phyloP scores from a whole-genome alignment of 2,113 vertebrate genomes.

The Sebastes fasciatus region DNA sequence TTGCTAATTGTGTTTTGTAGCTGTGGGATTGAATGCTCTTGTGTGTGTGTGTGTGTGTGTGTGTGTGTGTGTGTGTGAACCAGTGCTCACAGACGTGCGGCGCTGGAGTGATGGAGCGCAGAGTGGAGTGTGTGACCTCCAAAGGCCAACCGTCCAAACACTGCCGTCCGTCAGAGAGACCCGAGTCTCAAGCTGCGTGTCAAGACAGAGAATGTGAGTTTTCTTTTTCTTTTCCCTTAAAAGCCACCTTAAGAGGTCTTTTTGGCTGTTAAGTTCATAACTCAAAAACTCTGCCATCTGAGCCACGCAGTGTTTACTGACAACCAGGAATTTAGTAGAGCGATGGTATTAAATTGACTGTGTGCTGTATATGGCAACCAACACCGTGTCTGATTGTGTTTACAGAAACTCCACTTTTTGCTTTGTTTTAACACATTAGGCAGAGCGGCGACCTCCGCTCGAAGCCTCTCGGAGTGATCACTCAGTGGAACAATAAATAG shows the following conservation, averaged over 20 bases:
- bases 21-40: constrained; percentile 11
- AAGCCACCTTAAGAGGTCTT: not conserved
- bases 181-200: constrained; percentile 87
- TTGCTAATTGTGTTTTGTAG: constrained; percentile 10
- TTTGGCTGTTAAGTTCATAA: not conserved
- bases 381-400: constrained; percentile 67
- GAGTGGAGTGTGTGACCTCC: constrained; percentile 87
- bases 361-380: constrained; percentile 49
- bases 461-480: constrained; percentile 52
- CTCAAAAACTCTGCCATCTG: not conserved
- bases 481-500: constrained; percentile 66
- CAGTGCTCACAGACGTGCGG: constrained; percentile 96
- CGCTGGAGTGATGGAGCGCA: constrained; percentile 87
- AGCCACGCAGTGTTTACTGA: constrained; percentile 9
- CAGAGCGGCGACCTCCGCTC: constrained; percentile 31
- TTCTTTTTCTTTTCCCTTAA: not conserved
- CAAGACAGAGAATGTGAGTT: constrained; percentile 88
- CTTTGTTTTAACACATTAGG: constrained; percentile 59
- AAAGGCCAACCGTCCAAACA: constrained; percentile 85
- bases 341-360: constrained; percentile 64
- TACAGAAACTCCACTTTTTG: constrained; percentile 51
- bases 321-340: constrained; percentile 35
- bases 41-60: constrained; percentile 2
- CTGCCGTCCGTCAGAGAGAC: constrained; percentile 88
- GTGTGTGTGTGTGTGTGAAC: constrained; percentile 2